A percentile compares a stretch with the other conserved stretches of the same genome.
Conservation (phyloP, 2,797 vertebrate species). For the Clarias platycephalus region DNA sequence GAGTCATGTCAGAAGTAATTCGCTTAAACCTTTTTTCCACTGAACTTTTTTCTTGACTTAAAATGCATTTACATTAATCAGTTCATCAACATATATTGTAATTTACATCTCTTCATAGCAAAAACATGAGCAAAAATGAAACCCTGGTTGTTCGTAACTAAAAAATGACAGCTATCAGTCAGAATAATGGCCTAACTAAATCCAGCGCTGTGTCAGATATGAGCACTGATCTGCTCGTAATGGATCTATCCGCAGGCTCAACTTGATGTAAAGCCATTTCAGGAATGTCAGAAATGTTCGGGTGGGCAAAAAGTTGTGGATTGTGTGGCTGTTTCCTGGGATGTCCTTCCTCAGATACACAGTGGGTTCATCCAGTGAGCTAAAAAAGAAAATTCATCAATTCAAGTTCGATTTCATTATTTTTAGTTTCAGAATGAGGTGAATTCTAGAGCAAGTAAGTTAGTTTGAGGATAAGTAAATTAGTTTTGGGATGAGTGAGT, state of each 20-base stretch:
- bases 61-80: neutral
- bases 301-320: slow-evolving; percentile 66
- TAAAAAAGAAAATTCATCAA: neutral
- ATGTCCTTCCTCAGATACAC: neutral
- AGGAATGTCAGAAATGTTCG: slow-evolving; percentile 75
- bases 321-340: slow-evolving; percentile 37
- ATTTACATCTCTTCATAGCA: slow-evolving; percentile 9
- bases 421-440: neutral
- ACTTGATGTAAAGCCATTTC: slow-evolving; percentile 54
- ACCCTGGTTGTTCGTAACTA: neutral
- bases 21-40: neutral
- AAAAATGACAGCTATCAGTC: neutral
- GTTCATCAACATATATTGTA: neutral
- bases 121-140: neutral
- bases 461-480: too few species aligned
- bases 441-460: neutral
- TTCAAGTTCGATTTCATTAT: neutral
- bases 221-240: slow-evolving; percentile 16
- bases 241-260: slow-evolving; percentile 14
- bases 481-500: neutral
- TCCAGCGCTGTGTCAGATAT: slow-evolving; percentile 1
- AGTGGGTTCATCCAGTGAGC: neutral
- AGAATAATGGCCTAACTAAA: slow-evolving; percentile 23
- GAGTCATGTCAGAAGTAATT: neutral
- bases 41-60: neutral